Evolutionary conservation across 1,140 invertebrate species (phyloP), one percentile per base, ranked within the genome.

Genomic region (Drosophila ananassae): DNA sequence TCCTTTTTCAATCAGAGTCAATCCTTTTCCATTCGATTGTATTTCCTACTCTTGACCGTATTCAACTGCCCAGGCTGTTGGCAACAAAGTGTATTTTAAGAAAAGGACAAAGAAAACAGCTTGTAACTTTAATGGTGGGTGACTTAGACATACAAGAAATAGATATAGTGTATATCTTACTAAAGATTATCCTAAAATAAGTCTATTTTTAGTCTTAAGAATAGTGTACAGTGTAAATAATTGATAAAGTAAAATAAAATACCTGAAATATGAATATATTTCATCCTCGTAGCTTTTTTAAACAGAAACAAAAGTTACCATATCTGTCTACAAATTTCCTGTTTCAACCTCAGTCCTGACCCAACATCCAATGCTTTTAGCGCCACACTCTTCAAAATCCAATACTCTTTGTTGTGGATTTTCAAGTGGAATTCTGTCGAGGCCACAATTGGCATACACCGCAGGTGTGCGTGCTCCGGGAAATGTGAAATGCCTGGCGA

Each of bases 401-500:
- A 34, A 54, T 37, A 48, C 2, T 22, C 30, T 48, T 69, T 69
- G 62, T 55, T 69, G 44, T 9, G n/a, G 10, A 12, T 17, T 46
- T 37, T 13, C 9, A 24, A 47, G 47, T 24, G 50, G n/a, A 48
- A 61, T 34, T 28, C 58, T 24, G 17, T 17, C 51, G 22, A 22
- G 30, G 8, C 28, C 66, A 51, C 46, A 51, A 66, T 51, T 61
- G 61, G 30, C 61, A 13, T 48, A 24, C 25, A n/a, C 32, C 55
- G 56, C 62, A 60, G 60, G 50, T 48, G 53, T 61, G 61, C 60
- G 56, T 71, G 72, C 46, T 24, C 30, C 30, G 34, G 48, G 44
- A 59, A 77, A 81, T 67, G 58, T 47, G 46, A 63, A 41, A 82
- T 54, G 51, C 59, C 68, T 73, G 62, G 48, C 39, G 44, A 24